Evolutionary conservation across 2,113 vertebrate genomes (phyloP), one percentile per base, ranked within the genome.

Genomic region (Strigops habroptila): DNA sequence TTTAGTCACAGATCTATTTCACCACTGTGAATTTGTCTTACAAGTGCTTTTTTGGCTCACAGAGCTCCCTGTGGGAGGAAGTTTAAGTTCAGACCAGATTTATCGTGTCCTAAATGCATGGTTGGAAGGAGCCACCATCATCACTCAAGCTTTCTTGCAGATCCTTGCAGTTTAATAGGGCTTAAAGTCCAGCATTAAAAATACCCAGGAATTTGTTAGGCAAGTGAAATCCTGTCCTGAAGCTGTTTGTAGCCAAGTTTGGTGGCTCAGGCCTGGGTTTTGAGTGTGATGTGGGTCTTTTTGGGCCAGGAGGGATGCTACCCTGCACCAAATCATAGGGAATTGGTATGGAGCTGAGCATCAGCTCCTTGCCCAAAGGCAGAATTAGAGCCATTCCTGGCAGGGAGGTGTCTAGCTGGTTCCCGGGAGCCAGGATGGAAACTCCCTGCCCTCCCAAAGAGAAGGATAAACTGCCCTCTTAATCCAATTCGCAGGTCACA

Each of bases 51-150:
- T 91, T 82, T 82, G 82, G 95, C 91, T 95, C 16, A 0, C 67
- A 69, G 59, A 80, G 85, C 63, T 91, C 70, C 67, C 85, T 0
- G 41, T 87, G 93, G 94, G 91, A 95, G 94, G 83, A 95, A 91
- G 78, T 53, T 87, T 19, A 86, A 91, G 68, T 85, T 95, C 74
- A 87, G 59, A 82, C 67, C 70, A 81, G 76, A 89, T 95, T 95
- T 91, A 93, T 90, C 48, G 0, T 69, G 74, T 90, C 88, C 95
- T 82, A 65, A 94, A 85, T 52, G 82, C 64, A 14, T 5, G 28
- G 28, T 49, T 86, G 85, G 75, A 94, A 88, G 86, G 90, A 97
- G 70, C 67, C 75, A 79, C 7, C 21, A 0, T 48, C 5, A 1
- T 76, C 87, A 43, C 70, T 94, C 57, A 19, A 60, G 57, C 41